Base-by-base conservation (phyloP, 2,797 vertebrate genomes). In the Pelobates cultripes region DNA sequence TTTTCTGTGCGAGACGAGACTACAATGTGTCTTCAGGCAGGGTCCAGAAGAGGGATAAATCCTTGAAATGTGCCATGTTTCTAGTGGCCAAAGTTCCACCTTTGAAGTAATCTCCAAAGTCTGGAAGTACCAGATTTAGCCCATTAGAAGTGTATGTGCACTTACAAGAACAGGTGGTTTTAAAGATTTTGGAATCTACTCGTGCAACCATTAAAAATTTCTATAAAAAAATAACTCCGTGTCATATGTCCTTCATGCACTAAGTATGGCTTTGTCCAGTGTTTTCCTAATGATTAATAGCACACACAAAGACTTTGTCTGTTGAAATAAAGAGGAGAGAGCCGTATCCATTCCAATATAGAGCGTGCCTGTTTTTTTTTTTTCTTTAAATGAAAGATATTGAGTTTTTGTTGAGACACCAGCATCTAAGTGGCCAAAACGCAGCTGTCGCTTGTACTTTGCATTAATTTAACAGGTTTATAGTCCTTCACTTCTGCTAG, bases 381-480 rank as follows among this genome's bases (percentile, higher is more conserved):
- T 70, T 68, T 3, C 12, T 63, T 28, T 78, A 45, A 43, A 78
- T 67, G 14, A 51, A 72, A 77, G 69, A 78, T 80, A 86, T 86
- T 85, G 86, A 77, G 81, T 87, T 86, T 28, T 28, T 15, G 2
- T 61, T 87, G 61, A 88, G 89, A 84, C 81, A 2, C 71, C 88
- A 87, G 85, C 84, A 87, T 87, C 86, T 86, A 75, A 61, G 63
- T 80, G 84, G 74, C 17, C 5, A 4, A 12, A 57, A 84, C 88
- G 89, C 92, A 92, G 92, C 90, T 91, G 92, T 88, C 86, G 85
- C 87, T 85, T 88, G 88, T 87, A 89, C 88, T 86, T 90, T 90
- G 88, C 89, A 89, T 91, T 89, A 87, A 90, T 89, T 90, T 90
- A 92, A 89, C 88, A 89, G 87, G 87, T 89, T 91, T 90, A 81